Conservation (phyloP, 2,113 vertebrate species). For the Pelmatolapia mariae region DNA sequence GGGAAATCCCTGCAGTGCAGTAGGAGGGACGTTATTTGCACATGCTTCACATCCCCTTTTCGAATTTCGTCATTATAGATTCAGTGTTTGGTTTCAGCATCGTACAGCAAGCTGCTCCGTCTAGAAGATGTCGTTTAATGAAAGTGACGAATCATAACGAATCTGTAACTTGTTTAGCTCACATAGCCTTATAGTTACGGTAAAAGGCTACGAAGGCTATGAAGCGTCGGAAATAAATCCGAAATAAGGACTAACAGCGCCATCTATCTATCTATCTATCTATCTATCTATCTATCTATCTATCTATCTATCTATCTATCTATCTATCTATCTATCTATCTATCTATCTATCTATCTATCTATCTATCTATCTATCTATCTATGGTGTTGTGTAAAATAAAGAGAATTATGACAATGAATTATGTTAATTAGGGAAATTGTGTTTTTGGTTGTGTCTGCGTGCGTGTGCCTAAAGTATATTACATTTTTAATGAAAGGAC, state of each 20-base stretch:
- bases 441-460: neutral
- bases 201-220: neutral
- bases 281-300: neutral
- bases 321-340: neutral
- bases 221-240: neutral
- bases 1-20: conserved; percentile 43
- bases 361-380: neutral
- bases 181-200: neutral
- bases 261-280: neutral
- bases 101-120: neutral
- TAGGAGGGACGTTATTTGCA: neutral
- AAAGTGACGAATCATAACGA: neutral
- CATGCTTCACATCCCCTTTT: neutral
- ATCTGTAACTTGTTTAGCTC: neutral
- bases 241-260: neutral
- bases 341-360: neutral
- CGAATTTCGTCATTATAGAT: neutral
- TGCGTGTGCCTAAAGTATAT: neutral
- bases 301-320: neutral
- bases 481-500: neutral
- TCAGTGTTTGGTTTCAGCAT: neutral
- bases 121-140: neutral
- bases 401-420: neutral
- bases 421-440: neutral
- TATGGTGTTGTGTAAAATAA: neutral